phyloP scores from a whole-genome alignment of 2,888 invertebrate species.

The Cephus spinipes region DNA sequence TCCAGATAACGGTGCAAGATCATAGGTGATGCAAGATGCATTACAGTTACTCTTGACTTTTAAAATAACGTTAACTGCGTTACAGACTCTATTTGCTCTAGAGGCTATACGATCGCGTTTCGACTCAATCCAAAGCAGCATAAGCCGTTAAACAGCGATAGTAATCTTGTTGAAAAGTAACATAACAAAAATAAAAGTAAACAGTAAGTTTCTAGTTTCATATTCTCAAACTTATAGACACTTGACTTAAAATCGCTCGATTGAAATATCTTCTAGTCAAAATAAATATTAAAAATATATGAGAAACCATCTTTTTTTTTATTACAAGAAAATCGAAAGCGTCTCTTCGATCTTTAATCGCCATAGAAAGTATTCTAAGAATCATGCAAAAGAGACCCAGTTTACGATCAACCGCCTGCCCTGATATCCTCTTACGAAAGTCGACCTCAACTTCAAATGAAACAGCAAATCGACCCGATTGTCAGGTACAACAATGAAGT shows the following conservation, averaged over 20 bases:
- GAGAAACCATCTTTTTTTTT: neutral
- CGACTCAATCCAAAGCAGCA: neutral
- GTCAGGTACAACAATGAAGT: neutral
- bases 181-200: neutral
- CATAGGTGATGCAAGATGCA: conserved; percentile 59
- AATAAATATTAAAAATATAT: neutral
- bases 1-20: conserved; percentile 58
- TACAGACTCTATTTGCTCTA: neutral
- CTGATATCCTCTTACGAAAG: neutral
- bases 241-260: neutral
- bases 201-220: neutral
- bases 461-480: neutral
- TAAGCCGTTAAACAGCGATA: neutral
- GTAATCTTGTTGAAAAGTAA: neutral
- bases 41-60: conserved; percentile 50
- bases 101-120: neutral
- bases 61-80: neutral
- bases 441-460: neutral
- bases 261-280: no score
- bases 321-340: neutral
- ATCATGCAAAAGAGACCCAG: neutral
- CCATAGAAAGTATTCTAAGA: neutral
- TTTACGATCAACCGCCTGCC: neutral
- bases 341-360: neutral
- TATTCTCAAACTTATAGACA: neutral